Percentiles rank a stretch among this genome's conserved stretches.
Evolutionary conservation across 2,797 vertebrate genomes (phyloP).

Genomic region (Prionace glauca): DNA sequence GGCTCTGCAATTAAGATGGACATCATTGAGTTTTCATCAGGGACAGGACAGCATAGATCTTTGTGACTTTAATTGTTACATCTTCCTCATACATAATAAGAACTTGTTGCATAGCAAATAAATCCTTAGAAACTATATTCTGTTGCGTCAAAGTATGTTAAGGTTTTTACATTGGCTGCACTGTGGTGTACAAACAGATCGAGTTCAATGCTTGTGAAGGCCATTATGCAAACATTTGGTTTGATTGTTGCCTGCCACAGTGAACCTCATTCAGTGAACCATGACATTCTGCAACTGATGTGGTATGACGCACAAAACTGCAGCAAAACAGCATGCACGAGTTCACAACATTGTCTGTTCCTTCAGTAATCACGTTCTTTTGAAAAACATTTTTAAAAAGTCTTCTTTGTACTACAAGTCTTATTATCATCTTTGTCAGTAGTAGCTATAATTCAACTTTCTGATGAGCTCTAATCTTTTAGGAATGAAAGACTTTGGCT

Average conservation of each 20-base stretch:
- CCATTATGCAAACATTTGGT: neutral
- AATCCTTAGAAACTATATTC: neutral
- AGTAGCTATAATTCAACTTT: neutral
- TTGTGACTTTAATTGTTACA: neutral
- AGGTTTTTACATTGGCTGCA: neutral
- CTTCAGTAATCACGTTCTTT: neutral
- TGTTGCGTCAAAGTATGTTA: neutral
- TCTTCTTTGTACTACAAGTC: slow-evolving; percentile 23
- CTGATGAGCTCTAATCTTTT: slow-evolving; percentile 2
- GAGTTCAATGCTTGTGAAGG: neutral
- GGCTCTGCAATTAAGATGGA: neutral
- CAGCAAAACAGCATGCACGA: slow-evolving; percentile 6
- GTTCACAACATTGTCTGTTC: slow-evolving; percentile 19
- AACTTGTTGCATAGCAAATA: neutral
- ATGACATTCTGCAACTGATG: slow-evolving; percentile 27
- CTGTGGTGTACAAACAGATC: neutral
- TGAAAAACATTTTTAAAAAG: slow-evolving; percentile 3
- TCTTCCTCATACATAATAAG: neutral
- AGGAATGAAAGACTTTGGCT: neutral
- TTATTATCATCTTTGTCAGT: slow-evolving; percentile 12
- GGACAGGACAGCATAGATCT: neutral
- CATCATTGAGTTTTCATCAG: neutral
- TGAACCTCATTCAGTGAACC: slow-evolving; percentile 6
- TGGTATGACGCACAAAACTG: slow-evolving; percentile 6
- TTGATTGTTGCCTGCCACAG: slow-evolving; percentile 12